phyloP scores from a whole-genome alignment of 2,113 vertebrate genomes.

The Clupea harengus region DNA sequence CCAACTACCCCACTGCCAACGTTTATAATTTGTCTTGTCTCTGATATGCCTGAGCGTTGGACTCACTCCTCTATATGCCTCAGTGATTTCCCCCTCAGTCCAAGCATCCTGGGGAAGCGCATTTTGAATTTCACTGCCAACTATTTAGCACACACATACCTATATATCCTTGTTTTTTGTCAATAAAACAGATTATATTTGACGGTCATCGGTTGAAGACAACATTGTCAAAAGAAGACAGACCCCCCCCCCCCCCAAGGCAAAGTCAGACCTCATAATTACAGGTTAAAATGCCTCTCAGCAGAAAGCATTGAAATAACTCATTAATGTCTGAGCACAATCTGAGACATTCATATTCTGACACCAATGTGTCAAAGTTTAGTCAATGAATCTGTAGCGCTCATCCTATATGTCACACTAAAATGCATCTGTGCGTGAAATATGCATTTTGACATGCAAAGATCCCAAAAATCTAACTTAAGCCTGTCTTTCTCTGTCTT shows the following conservation, averaged over 20 bases:
- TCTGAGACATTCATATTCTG: neutral
- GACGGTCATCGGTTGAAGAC: neutral
- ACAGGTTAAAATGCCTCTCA: neutral
- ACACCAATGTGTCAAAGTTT: neutral
- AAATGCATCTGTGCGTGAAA: neutral
- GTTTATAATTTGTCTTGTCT: neutral
- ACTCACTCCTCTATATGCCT: neutral
- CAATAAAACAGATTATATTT: neutral
- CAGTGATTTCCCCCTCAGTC: neutral
- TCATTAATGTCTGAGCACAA: slow-evolving; percentile 4
- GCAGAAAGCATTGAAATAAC: neutral
- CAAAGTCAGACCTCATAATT: slow-evolving; percentile 5
- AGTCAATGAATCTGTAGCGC: neutral
- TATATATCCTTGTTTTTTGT: neutral
- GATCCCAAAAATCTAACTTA: neutral
- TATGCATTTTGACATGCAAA: neutral
- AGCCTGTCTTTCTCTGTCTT: neutral
- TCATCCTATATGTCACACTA: neutral
- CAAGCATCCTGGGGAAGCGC: neutral
- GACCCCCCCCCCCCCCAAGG: neutral
- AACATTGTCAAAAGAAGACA: neutral
- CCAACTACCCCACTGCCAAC: neutral
- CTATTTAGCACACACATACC: neutral
- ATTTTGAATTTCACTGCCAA: neutral
- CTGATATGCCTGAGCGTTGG: neutral